Evolutionary conservation across 2,888 invertebrate genomes (phyloP), one percentile per base, ranked within the genome.

Genomic region (Chymomyza procnemis): DNA sequence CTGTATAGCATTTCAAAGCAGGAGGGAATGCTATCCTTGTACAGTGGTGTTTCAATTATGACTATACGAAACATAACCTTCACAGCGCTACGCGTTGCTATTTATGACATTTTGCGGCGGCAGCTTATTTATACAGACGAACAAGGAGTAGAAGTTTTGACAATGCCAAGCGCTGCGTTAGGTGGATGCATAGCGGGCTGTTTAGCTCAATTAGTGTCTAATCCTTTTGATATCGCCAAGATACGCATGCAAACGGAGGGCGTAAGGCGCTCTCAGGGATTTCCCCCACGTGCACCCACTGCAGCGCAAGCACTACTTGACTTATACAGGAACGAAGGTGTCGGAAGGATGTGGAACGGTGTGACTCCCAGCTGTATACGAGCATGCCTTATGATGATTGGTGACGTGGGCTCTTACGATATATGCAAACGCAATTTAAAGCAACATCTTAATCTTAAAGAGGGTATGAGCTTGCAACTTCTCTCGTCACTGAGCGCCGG

Each of bases 171-270:
- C n/a, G 66, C 77, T 1, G 57, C 64, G 4, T 14, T 68, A 3
- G 65, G 61, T 46, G 78, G 77, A 1, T n/a, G 68, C 3, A 3
- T 59, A 5, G 67, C 66, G 0, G 75, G 71, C 0, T 60, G 56
- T 0, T n/a, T 61, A 0, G 71, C 74, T 22, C 67, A 64, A 5
- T 14, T 78, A 21, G 6, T 69, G 1, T 58, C 95, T 52, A 96
- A 96, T 76, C 97, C 97, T 0, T 94, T 96, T 0, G 97, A 97
- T 92, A 92, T 97, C 71, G 94, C 97, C 80, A 97, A 97, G 91
- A 96, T 97, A 4, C 97, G 96, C 91, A 94, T 97, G 92, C 97
- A 97, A 91, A 96, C 97, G 93, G 97, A 97, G 90, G 97, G 97
- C 0, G 93, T 94, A 73, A 91, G 96, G 34, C 88, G 94, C 71